Evolutionary conservation across 1,140 invertebrate species (phyloP), one percentile per base, ranked within the genome.

Genomic region (Drosophila oshimai): DNA sequence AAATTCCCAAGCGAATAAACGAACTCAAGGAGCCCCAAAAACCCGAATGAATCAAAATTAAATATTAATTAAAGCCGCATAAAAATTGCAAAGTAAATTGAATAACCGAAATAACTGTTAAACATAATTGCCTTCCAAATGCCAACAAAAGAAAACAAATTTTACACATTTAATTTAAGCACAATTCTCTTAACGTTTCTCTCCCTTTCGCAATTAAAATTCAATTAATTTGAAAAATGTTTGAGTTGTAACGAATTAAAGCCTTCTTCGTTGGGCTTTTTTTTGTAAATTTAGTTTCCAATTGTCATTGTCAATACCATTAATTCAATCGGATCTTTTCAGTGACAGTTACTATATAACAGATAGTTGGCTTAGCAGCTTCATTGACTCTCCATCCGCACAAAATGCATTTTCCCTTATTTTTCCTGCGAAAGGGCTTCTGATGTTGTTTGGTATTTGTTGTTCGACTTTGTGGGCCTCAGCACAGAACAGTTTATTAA

Each of bases 161-260:
- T 70, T 57, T 44, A 41, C 44, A 53, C 51, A 68, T 57, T 54
- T 58, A 57, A 79, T 79, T 75, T 58, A 75, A 70, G 15, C 26
- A 15, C 39, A 69, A 57, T 24, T 39, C 54, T 7, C 2, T 13
- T 46, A 15, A 33, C 28, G 15, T 6, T 18, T 31, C 37, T 22
- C 53, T 33, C 26, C 31, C 24, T 26, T 46, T 24, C 28, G 18
- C 46, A 83, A 84, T 83, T 84, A 84, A 83, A 83, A 67, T 74
- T 44, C 79, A 74, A 84, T 83, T 83, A 74, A 83, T 78, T 64
- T 60, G 12, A 39, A 54, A 24, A 51, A 47, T 44, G 67, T 20
- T 22, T 41, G 42, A n/a, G 20, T 33, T 13, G 20, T 33, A 44
- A 37, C 47, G 37, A 58, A 67, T 77, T 51, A 45, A 73, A 77